phyloP scores from a whole-genome alignment of 2,113 vertebrate species.

The Pan paniscus region DNA sequence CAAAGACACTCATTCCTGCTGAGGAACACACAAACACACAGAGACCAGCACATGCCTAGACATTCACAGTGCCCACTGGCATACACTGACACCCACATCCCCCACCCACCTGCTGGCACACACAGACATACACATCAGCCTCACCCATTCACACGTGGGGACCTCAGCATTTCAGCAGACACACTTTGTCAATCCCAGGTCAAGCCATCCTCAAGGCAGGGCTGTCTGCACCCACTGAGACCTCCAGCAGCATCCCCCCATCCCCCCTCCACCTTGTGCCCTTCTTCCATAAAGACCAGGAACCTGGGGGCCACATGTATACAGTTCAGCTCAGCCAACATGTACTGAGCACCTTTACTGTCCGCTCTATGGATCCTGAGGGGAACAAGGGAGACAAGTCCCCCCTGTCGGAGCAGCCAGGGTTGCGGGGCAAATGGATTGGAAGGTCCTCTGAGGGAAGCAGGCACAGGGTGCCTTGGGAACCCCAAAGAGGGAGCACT shows the following conservation, averaged over 20 bases:
- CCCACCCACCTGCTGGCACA: neutral
- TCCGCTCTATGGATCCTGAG: neutral
- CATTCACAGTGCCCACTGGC: neutral
- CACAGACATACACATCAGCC: neutral
- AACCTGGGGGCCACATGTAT: neutral
- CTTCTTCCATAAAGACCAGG: neutral
- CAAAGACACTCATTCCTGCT: neutral
- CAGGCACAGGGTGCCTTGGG: fast-evolving
- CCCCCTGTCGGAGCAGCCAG: neutral
- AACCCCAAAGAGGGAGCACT: neutral
- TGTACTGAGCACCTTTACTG: fast-evolving
- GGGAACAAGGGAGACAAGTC: neutral
- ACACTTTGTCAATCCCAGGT: neutral
- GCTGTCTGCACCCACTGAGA: fast-evolving
- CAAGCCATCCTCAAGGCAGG: neutral
- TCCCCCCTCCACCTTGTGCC: neutral
- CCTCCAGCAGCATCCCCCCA: neutral
- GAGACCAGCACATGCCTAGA: neutral
- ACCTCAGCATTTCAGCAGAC: neutral
- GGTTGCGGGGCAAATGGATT: neutral
- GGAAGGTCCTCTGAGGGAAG: neutral
- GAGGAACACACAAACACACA: fast-evolving
- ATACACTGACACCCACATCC: neutral
- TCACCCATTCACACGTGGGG: fast-evolving
- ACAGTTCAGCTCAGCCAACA: neutral